phyloP scores from a whole-genome alignment of 2,113 vertebrate species.

The Emydura subglobosa region DNA sequence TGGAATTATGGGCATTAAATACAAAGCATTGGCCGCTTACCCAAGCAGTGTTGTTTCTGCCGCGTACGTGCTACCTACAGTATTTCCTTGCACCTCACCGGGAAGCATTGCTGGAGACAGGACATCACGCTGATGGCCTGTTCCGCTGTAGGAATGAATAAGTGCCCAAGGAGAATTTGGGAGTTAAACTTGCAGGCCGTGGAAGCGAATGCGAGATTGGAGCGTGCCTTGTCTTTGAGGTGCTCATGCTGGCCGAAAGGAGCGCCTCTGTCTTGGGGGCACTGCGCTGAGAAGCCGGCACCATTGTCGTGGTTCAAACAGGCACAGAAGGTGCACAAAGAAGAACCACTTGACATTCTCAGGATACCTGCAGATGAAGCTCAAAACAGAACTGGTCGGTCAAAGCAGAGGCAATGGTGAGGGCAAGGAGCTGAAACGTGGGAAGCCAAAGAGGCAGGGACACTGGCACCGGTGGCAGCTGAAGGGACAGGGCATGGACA shows the following conservation, averaged over 20 bases:
- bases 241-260: background rate
- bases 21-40: background rate
- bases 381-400: background rate
- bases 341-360: background rate
- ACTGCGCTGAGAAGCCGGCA: background rate
- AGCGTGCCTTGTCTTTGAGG: background rate
- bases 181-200: background rate
- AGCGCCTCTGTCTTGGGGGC: background rate
- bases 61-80: background rate
- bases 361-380: background rate
- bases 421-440: rapidly evolving
- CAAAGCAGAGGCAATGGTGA: background rate
- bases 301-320: background rate
- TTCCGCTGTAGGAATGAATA: background rate
- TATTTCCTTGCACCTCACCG: background rate
- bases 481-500: background rate
- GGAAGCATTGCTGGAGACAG: background rate
- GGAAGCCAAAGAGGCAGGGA: background rate
- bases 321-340: background rate
- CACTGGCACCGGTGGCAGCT: no score
- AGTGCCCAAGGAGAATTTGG: background rate
- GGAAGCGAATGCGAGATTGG: background rate
- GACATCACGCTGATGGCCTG: background rate
- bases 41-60: background rate
- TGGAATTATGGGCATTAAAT: background rate